These are phyloP conservation scores for Falcaria lacertinaria DNA, from an alignment of 2,888 invertebrate species.

Conservation along the genomic window DNA sequence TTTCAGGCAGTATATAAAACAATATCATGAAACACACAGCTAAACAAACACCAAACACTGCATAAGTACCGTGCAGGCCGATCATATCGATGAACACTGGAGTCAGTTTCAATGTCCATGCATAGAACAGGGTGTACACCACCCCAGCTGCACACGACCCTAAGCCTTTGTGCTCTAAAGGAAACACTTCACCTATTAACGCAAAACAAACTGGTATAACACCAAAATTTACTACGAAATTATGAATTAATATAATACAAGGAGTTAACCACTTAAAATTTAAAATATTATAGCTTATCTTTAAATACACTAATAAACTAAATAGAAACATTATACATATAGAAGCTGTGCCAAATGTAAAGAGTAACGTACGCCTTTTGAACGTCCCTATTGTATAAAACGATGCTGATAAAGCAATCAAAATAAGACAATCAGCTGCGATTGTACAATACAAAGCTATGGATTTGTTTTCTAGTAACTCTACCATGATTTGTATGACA, in stretches of 20 bases:
- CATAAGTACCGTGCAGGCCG: conserved; percentile 31
- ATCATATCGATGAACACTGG: conserved; percentile 31
- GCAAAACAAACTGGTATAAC: conserved; percentile 32
- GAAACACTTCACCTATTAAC: conserved; percentile 37
- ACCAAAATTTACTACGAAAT: conserved; percentile 28
- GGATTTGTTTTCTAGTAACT: conserved; percentile 26
- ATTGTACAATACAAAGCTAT: conserved; percentile 33
- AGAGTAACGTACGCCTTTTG: conserved; percentile 34
- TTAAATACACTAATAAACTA: conserved; percentile 25
- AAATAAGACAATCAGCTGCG: conserved; percentile 28
- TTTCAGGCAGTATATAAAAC: conserved; percentile 37
- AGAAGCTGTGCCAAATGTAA: conserved; percentile 23
- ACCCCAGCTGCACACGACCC: conserved; percentile 31
- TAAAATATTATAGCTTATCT: conserved; percentile 10
- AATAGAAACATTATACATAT: conserved; percentile 28
- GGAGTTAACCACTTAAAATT: conserved; percentile 27
- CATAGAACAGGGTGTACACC: conserved; percentile 29
- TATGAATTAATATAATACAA: conserved; percentile 26
- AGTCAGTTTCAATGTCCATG: conserved; percentile 32
- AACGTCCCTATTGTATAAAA: conserved; percentile 23
- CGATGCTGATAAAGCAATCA: conserved; percentile 26
- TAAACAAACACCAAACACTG: conserved; percentile 27
- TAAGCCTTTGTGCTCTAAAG: conserved; percentile 36
- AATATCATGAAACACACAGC: conserved; percentile 25
- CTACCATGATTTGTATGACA: conserved; percentile 32